Evolutionary conservation across 1,140 invertebrate species (phyloP).

Genomic region (Caenorhabditis briggsae): DNA sequence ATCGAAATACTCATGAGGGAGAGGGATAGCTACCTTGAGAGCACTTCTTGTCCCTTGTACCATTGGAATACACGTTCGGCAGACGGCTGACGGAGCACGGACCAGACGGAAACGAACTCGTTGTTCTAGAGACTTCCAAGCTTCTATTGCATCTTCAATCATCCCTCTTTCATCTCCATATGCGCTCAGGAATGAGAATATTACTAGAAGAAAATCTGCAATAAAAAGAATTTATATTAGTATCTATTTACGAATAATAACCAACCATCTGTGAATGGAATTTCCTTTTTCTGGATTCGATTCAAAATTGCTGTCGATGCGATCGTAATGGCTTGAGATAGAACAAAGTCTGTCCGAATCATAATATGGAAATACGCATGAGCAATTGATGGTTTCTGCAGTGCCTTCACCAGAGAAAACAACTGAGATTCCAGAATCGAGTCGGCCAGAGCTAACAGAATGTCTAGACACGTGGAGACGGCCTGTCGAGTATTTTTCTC

Average conservation of each 20-base stretch:
- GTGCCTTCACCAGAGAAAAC: conserved; percentile 41
- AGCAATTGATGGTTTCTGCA: conserved; percentile 26
- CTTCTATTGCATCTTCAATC: conserved; percentile 65
- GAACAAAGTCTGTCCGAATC: conserved; percentile 59
- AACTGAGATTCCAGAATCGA: conserved; percentile 57
- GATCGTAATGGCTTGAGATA: conserved; percentile 62
- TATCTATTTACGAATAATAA: not conserved
- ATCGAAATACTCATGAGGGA: conserved; percentile 67
- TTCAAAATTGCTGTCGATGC: conserved; percentile 59
- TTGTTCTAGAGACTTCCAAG: conserved; percentile 44
- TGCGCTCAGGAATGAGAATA: conserved; percentile 64
- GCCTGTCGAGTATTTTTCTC: conserved; percentile 58
- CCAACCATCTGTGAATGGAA: conserved; percentile 12
- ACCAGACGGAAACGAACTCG: conserved; percentile 52
- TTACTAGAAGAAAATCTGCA: conserved; percentile 52
- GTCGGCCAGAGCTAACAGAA: conserved; percentile 33
- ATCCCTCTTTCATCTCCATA: conserved; percentile 68
- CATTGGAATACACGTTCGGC: conserved; percentile 65
- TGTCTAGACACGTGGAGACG: conserved; percentile 55
- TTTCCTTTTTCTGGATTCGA: conserved; percentile 46
- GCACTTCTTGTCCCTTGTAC: conserved; percentile 51
- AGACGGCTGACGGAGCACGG: conserved; percentile 61
- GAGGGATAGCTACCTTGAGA: conserved; percentile 70
- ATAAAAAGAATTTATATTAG: not conserved
- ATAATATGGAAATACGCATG: conserved; percentile 52